Base-by-base conservation (phyloP, 2,888 invertebrate species). In the Eupithecia vulgata region DNA sequence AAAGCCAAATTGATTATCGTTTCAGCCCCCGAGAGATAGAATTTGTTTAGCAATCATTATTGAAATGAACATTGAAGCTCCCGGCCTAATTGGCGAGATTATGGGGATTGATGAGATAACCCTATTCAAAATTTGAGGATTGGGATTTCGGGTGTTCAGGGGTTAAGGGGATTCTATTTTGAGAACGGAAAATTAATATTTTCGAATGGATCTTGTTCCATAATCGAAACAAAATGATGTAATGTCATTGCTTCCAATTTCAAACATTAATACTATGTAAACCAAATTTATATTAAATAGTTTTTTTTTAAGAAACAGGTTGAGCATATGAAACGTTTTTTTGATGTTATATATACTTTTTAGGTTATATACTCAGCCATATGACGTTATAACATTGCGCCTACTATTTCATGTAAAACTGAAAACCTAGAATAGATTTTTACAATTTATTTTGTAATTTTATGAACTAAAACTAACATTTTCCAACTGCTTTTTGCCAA, bases 1-100 rank as follows among this genome's bases (percentile, higher is more conserved):
- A 68, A 73, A 76, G 52, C 73, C 42, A 34, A 78, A 76, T 74
- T 72, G 73, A 70, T 74, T 79, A 73, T 75, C 74, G 73, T 69
- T 77, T 62, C 67, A 66, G 35, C 67, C 72, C 59, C 66, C 70
- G 65, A 68, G 52, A 68, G 61, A 72, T 69, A 59, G 76, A 76
- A 71, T 72, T 76, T 74, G 74, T 72, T 71, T 67, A 42, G 71
- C 69, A 67, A 76, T 76, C 67, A 70, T 71, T 74, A 72, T 76
- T 72, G 72, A 72, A 74, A 76, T 70, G 72, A 71, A 70, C 67
- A 68, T 69, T 62, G 72, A 70, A 74, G 62, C 68, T 45, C 64
- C 68, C 67, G 68, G 61, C 70, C 72, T 72, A 72, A 76, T 74
- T 74, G 76, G 65, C 52, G 48, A 67, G 75, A 72, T 75, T 70